Conservation (phyloP, 2,888 invertebrate species). For the Ectropis crepuscularia region DNA sequence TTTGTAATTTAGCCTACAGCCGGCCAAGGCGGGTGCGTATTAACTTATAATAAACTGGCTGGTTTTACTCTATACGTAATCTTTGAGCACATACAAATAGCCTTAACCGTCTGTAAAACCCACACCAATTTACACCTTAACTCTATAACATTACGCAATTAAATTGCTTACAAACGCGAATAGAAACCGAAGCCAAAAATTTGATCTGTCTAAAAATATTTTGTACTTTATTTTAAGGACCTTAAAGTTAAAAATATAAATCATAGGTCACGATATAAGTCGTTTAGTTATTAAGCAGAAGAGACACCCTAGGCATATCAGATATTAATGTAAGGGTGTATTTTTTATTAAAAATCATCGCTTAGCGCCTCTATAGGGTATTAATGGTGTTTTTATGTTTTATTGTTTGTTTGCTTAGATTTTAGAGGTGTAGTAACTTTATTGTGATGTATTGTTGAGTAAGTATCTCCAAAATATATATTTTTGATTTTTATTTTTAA, state of each 20-base stretch:
- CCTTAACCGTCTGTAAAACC: conserved; percentile 40
- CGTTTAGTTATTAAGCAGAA: conserved; percentile 30
- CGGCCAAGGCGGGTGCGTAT: conserved; percentile 73
- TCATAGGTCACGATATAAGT: conserved; percentile 12
- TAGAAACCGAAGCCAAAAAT: not conserved
- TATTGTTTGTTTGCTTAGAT: conserved; percentile 58
- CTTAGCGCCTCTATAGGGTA: conserved; percentile 55
- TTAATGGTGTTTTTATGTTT: conserved; percentile 59
- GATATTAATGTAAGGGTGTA: conserved; percentile 72
- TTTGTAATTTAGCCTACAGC: conserved; percentile 47
- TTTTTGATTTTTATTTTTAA: not conserved
- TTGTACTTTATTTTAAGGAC: not conserved
- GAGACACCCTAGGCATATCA: conserved; percentile 63
- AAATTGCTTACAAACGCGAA: not conserved
- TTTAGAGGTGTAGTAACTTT: conserved; percentile 30
- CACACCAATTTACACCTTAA: conserved; percentile 2
- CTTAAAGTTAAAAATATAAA: conserved; percentile 15
- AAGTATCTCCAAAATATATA: not conserved
- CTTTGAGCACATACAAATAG: conserved; percentile 37
- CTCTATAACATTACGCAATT: fast-evolving
- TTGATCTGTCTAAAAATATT: conserved; percentile 1
- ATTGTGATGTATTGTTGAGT: not conserved
- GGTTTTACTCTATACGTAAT: conserved; percentile 62
- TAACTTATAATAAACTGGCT: conserved; percentile 82
- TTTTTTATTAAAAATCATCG: conserved; percentile 80